Conservation (phyloP, 2,113 vertebrate genomes). For the Varanus komodoensis region DNA sequence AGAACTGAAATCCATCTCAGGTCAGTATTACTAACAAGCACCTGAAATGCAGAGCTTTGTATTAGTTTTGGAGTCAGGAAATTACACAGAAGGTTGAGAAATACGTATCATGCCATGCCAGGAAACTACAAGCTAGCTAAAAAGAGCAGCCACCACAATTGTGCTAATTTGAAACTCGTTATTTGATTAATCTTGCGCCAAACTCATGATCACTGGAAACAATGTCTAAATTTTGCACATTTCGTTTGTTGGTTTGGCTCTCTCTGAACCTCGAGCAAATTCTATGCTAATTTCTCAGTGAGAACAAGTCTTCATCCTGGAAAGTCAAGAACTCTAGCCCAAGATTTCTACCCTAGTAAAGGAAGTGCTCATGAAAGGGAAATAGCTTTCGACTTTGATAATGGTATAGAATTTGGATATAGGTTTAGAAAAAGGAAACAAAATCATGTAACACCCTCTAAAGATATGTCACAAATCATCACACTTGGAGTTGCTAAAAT, state of each 20-base stretch:
- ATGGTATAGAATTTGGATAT: not conserved
- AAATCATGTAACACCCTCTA: not conserved
- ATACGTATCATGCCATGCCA: not conserved
- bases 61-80: not conserved
- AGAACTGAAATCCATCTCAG: not conserved
- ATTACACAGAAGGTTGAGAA: not conserved
- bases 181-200: slow-evolving; percentile 1
- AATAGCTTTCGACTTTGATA: not conserved
- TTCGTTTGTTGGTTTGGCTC: not conserved
- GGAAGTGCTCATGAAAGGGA: not conserved
- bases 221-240: not conserved
- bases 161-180: not conserved
- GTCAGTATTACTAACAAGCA: not conserved
- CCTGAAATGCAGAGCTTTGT: not conserved
- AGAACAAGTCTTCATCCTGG: not conserved
- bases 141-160: not conserved
- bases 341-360: not conserved
- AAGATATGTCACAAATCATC: not conserved
- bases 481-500: too few relatives aligned
- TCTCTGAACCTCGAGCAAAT: not conserved
- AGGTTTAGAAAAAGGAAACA: not conserved
- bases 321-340: not conserved
- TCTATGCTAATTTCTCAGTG: not conserved
- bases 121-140: not conserved
- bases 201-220: not conserved